A percentile compares a stretch with the other conserved stretches of the same genome.
phyloP scores from a whole-genome alignment of 2,888 invertebrate genomes.

The Pegoplata infirma region DNA sequence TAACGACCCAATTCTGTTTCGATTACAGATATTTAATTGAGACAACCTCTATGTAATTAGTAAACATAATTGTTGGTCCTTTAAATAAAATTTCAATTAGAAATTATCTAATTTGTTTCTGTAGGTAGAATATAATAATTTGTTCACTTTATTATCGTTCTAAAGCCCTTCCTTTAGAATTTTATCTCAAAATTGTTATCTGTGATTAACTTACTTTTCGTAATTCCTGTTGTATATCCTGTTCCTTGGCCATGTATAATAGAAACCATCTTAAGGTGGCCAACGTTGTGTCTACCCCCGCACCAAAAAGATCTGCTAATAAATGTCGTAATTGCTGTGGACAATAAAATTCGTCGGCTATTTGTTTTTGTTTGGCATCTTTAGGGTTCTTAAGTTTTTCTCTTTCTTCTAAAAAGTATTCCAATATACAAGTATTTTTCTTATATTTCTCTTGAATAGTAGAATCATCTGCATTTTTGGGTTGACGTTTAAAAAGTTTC shows the following conservation, averaged over 20 bases:
- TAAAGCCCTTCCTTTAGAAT: no score
- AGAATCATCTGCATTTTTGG: conserved; percentile 62
- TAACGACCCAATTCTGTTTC: no score
- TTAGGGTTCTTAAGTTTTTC: conserved; percentile 73
- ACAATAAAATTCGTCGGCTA: conserved; percentile 79
- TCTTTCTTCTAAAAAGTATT: conserved; percentile 83
- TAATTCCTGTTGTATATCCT: conserved; percentile 80
- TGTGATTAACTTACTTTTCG: conserved; percentile 67
- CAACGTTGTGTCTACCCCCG: conserved; percentile 90
- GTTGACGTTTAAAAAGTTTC: conserved; percentile 52
- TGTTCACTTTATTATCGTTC: no score
- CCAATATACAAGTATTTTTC: conserved; percentile 79
- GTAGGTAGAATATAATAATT: no score
- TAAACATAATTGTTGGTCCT: no score
- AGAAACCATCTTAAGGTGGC: conserved; percentile 90
- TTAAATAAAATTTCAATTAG: no score
- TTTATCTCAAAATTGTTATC: no score
- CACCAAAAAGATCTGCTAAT: conserved; percentile 90
- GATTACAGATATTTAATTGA: no score
- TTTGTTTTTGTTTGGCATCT: conserved; percentile 40
- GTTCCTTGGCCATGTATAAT: conserved; percentile 85
- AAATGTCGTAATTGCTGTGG: conserved; percentile 86
- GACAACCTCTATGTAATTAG: no score
- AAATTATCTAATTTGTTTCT: no score
- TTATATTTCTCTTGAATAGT: neutral